Conservation (phyloP, 2,797 vertebrate genomes). For the Rhabdomys pumilio region DNA sequence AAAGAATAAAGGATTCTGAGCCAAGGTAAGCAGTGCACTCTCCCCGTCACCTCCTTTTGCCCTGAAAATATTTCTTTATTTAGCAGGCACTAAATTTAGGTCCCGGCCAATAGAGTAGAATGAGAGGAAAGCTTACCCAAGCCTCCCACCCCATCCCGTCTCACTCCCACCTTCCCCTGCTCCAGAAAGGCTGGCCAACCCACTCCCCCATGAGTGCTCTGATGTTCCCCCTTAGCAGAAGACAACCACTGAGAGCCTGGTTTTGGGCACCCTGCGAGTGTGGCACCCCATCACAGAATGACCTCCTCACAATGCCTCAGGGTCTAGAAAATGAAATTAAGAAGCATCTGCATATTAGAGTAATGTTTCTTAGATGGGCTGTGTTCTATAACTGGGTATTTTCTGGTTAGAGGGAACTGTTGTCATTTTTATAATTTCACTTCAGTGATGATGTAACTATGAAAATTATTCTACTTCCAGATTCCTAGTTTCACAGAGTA, state of each 20-base stretch:
- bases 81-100: constrained; percentile 52
- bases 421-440: background rate
- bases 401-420: background rate
- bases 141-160: background rate
- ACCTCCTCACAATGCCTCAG: background rate
- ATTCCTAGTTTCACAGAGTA: background rate
- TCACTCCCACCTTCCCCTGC: background rate
- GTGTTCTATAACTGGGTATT: background rate
- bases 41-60: background rate
- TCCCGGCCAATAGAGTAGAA: background rate
- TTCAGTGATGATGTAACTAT: background rate
- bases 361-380: background rate
- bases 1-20: background rate
- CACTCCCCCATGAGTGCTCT: accelerated
- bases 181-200: background rate
- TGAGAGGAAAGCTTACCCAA: background rate
- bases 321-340: accelerated
- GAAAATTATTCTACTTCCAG: background rate
- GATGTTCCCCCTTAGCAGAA: background rate
- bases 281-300: background rate
- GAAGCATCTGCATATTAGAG: background rate
- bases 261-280: accelerated
- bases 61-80: constrained; percentile 33
- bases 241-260: background rate
- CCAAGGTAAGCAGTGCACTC: accelerated